Percentiles rank a stretch among this genome's conserved stretches.
Conservation (phyloP, 2,113 vertebrate species). For the Bagarius yarrelli region DNA sequence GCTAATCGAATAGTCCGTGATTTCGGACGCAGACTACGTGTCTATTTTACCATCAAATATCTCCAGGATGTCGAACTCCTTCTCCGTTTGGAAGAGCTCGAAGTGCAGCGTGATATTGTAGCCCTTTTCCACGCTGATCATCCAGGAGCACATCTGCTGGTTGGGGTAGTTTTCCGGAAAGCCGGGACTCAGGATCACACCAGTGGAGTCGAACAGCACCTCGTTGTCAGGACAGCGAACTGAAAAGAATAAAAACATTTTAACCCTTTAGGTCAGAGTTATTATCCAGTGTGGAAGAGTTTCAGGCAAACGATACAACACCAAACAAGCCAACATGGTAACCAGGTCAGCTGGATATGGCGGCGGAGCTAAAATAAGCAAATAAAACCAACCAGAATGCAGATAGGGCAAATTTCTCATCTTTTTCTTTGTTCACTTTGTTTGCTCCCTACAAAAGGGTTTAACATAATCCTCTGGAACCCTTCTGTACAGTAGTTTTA, state of each 20-base stretch:
- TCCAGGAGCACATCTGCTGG: conserved; percentile 96
- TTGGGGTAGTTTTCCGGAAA: conserved; percentile 96
- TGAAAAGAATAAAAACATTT: conserved; percentile 49
- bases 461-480: background rate
- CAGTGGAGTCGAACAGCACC: conserved; percentile 90
- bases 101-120: conserved; percentile 96
- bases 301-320: no score
- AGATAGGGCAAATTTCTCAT: background rate
- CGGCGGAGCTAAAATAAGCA: background rate
- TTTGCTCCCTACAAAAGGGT: background rate
- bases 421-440: background rate
- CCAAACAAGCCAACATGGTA: background rate
- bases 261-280: background rate
- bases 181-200: conserved; percentile 92
- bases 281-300: background rate
- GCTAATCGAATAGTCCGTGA: no score
- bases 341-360: background rate
- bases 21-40: no score
- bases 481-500: background rate
- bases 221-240: conserved; percentile 94
- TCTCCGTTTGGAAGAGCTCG: conserved; percentile 97
- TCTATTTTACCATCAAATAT: conserved; percentile 87
- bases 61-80: conserved; percentile 97
- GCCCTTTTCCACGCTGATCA: conserved; percentile 94
- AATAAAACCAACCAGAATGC: background rate